Percentiles rank a stretch among this genome's conserved stretches.
These are phyloP conservation scores for Heliornis fulica DNA, from an alignment of 2,113 vertebrate species.

Conservation along the genomic window DNA sequence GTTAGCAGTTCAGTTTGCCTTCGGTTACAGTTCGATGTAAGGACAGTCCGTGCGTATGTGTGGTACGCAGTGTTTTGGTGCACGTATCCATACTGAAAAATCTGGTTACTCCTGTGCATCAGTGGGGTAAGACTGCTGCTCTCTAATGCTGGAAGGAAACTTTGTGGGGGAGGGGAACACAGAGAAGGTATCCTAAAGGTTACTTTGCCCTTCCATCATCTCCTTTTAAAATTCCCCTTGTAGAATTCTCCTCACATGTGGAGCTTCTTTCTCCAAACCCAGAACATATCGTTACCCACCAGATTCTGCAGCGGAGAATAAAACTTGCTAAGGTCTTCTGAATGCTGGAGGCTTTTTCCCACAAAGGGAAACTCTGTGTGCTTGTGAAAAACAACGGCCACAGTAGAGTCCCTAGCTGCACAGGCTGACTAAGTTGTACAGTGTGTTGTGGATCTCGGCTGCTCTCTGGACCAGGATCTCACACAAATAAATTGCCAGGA, in stretches of 20 bases:
- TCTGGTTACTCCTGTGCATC: not conserved
- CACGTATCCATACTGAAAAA: not conserved
- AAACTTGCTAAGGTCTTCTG: too few relatives aligned
- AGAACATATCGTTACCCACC: rapidly evolving
- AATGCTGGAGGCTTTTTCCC: not conserved
- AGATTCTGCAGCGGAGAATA: not conserved
- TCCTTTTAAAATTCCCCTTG: not conserved
- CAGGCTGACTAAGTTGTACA: not conserved
- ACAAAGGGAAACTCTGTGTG: not conserved
- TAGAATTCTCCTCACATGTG: not conserved
- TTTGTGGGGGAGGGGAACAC: rapidly evolving
- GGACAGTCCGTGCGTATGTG: not conserved
- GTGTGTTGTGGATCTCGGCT: not conserved
- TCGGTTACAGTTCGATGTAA: not conserved
- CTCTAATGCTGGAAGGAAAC: not conserved
- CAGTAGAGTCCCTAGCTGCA: not conserved
- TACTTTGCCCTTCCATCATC: not conserved
- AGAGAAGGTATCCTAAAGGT: not conserved
- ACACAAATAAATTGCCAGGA: not conserved
- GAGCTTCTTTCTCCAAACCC: not conserved
- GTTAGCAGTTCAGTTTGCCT: not conserved
- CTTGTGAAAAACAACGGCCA: not conserved
- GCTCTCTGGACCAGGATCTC: not conserved
- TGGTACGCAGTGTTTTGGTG: not conserved
- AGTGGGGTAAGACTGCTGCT: not conserved